Evolutionary conservation across 92 coral and sea anemone genomes (phyloP).

Genomic region (Epizoanthus rinbou): DNA sequence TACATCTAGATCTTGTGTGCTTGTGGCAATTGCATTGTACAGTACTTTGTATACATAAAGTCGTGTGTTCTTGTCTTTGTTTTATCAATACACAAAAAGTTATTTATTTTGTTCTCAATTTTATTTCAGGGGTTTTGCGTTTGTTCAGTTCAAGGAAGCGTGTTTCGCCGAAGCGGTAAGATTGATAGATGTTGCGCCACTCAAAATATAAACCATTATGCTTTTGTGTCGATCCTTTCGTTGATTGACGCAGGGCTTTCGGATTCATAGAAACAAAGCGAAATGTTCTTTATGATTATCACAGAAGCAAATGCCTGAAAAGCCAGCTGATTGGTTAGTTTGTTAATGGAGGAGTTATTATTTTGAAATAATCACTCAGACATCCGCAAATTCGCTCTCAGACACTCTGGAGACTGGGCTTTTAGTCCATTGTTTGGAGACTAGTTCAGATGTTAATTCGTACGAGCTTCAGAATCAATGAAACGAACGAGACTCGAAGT

Average conservation of each 20-base stretch:
- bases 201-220: constrained; percentile 2
- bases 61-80: constrained; percentile 41
- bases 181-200: neutral
- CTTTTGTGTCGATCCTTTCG: neutral
- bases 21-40: constrained; percentile 16
- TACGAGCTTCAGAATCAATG: constrained; percentile 35
- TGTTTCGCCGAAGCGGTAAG: constrained; percentile 77
- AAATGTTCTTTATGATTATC: constrained; percentile 25
- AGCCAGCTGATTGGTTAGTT: neutral
- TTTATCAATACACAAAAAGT: constrained; percentile 29
- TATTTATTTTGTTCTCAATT: constrained; percentile 45
- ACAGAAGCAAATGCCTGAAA: constrained; percentile 1
- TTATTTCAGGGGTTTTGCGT: constrained; percentile 93
- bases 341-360: constrained; percentile 37
- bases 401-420: constrained; percentile 35
- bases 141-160: constrained; percentile 92
- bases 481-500: constrained; percentile 19
- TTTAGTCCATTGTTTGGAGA: constrained; percentile 20
- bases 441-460: constrained; percentile 6
- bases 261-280: constrained; percentile 8
- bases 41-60: constrained; percentile 43
- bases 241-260: constrained; percentile 13
- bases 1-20: constrained; percentile 1
- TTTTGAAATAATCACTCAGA: constrained; percentile 40
- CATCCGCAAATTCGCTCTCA: constrained; percentile 45